Evolutionary conservation across 2,113 vertebrate genomes (phyloP), one percentile per base, ranked within the genome.

Genomic region (Trematomus loennbergii): DNA sequence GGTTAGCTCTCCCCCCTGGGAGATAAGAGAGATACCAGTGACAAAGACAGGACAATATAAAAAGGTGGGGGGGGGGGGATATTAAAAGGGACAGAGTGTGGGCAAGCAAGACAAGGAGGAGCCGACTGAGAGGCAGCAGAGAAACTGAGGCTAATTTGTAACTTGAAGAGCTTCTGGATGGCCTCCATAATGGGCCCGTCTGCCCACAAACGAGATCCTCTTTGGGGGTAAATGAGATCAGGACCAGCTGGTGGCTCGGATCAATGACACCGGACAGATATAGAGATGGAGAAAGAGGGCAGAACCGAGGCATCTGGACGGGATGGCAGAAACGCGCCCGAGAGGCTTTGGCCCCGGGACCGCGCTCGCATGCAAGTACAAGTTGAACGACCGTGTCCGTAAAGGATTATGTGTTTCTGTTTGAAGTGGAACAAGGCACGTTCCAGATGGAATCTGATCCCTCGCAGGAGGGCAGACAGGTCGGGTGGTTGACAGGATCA

Each of bases 201-300:
- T 87, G 90, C 86, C 91, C 87, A 82, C 59, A 85, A 82, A 89
- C 86, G 75, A 80, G 87, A 82, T 85, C 82, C 82, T 82, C 91
- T 81, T 62, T 67, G 79, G 87, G 86, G 78, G 86, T 90, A 85
- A 94, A 93, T 93, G 85, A 92, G 92, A 94, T 92, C 88, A 93
- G 83, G 90, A 92, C 87, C 94, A 95, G 93, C 94, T 94, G 94
- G 92, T 91, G 86, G 87, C 83, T 90, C 74, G 75, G 83, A 94
- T 95, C 91, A 86, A 81, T 93, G 91, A 89, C 89, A 87, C 85
- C 73, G 90, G 78, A 91, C 71, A 85, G 66, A 83, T 55, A 86
- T 78, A 89, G 75, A 66, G 75, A 70, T 0, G 12, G 63, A 75
- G 72, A 74, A 75, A 69, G 72, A 77, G 78, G 76, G 58, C 74